Conservation (phyloP, 2,888 invertebrate genomes). For the Stramonita haemastoma region DNA sequence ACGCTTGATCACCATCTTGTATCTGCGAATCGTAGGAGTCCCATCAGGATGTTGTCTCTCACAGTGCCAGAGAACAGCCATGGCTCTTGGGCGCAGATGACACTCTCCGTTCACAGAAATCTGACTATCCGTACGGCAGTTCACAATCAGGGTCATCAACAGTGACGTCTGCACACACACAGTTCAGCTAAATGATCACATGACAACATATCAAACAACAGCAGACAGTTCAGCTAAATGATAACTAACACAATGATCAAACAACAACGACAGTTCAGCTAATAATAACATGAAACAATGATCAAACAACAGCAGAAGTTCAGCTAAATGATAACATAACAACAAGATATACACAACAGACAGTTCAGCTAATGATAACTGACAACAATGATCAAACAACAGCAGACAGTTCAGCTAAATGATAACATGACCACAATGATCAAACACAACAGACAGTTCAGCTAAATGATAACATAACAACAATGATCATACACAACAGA, state of each 20-base stretch:
- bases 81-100: constrained; percentile 86
- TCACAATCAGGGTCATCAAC: constrained; percentile 84
- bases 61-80: constrained; percentile 87
- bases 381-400: too few relatives aligned
- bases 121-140: constrained; percentile 80
- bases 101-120: constrained; percentile 82
- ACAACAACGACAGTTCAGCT: too few relatives aligned
- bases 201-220: too few relatives aligned
- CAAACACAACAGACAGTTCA: not conserved
- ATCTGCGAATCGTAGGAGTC: constrained; percentile 81
- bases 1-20: constrained; percentile 82
- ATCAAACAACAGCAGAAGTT: too few relatives aligned
- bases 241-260: too few relatives aligned
- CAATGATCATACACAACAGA: too few relatives aligned
- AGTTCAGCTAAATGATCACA: not conserved
- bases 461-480: too few relatives aligned
- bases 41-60: constrained; percentile 94
- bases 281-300: too few relatives aligned
- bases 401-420: too few relatives aligned
- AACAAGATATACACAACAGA: not conserved
- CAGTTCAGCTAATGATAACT: too few relatives aligned
- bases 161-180: constrained; percentile 66
- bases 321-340: not conserved
- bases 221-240: too few relatives aligned
- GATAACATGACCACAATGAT: too few relatives aligned